These are phyloP conservation scores for Perizoma flavofasciatum DNA, from an alignment of 2,888 invertebrate species.

Conservation along the genomic window DNA sequence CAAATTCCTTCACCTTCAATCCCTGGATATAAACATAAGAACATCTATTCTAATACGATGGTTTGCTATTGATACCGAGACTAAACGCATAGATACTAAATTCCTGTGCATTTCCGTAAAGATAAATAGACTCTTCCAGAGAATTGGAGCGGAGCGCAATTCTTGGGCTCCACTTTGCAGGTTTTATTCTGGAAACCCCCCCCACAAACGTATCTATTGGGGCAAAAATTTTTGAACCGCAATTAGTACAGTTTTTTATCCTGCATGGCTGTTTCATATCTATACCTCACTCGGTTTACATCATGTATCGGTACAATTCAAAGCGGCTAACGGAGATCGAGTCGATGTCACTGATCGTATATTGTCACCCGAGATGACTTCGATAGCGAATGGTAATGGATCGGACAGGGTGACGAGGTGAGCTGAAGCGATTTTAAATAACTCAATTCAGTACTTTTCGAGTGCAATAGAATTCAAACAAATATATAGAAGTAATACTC, in stretches of 20 bases:
- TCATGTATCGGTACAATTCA: conserved; percentile 61
- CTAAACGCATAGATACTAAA: conserved; percentile 15
- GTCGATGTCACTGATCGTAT: conserved; percentile 78
- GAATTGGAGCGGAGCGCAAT: too few relatives aligned
- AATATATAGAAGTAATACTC: too few relatives aligned
- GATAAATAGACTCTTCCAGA: neutral
- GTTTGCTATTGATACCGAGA: conserved; percentile 30
- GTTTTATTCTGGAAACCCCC: too few relatives aligned
- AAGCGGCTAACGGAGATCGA: conserved; percentile 72
- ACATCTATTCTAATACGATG: conserved; percentile 61
- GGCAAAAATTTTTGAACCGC: too few relatives aligned
- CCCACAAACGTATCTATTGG: too few relatives aligned
- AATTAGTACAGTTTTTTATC: too few relatives aligned
- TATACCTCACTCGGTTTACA: neutral
- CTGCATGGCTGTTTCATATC: conserved; percentile 12
- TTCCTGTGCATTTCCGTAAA: neutral
- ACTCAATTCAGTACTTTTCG: too few relatives aligned
- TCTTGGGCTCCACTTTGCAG: too few relatives aligned
- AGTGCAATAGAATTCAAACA: too few relatives aligned
- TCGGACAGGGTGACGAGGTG: conserved; percentile 35
- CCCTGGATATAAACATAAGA: conserved; percentile 53
- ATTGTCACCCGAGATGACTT: conserved; percentile 79
- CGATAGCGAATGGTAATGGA: conserved; percentile 67
- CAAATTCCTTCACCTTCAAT: conserved; percentile 36
- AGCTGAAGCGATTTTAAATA: conserved; percentile 36